These are phyloP conservation scores for Hippocampus barbouri DNA, from an alignment of 2,113 vertebrate species.

Conservation along the genomic window DNA sequence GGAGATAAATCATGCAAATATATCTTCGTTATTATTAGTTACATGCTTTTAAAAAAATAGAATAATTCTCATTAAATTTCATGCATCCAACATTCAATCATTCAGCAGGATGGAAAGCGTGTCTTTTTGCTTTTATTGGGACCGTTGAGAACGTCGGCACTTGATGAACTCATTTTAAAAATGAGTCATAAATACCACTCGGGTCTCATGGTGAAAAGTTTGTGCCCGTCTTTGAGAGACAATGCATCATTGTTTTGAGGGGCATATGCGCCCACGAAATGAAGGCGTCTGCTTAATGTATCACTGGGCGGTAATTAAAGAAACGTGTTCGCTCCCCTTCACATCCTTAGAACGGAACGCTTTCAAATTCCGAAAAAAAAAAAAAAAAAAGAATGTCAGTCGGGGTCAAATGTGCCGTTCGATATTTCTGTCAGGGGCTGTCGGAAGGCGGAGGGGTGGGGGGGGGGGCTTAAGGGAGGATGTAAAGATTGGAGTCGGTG, in stretches of 20 bases:
- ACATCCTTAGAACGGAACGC: constrained; percentile 28
- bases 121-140: neutral
- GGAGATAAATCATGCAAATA: no score
- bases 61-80: no score
- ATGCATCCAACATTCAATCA: no score
- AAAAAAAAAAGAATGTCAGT: constrained; percentile 15
- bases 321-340: constrained; percentile 52
- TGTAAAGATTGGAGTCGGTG: constrained; percentile 30
- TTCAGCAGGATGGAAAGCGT: neutral
- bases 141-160: constrained; percentile 12
- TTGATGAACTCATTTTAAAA: constrained; percentile 33
- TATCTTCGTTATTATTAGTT: no score
- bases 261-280: constrained; percentile 44
- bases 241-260: constrained; percentile 57
- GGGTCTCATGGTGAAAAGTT: constrained; percentile 27
- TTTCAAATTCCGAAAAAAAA: constrained; percentile 37
- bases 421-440: constrained; percentile 39
- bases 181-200: constrained; percentile 44
- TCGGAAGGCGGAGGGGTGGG: constrained; percentile 8
- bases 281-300: constrained; percentile 63
- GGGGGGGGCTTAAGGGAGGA: constrained; percentile 12
- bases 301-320: constrained; percentile 53
- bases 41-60: no score
- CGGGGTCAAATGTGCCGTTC: constrained; percentile 47
- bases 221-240: constrained; percentile 29